These are phyloP conservation scores for Toxostoma redivivum DNA, from an alignment of 2,113 vertebrate genomes.

Conservation along the genomic window DNA sequence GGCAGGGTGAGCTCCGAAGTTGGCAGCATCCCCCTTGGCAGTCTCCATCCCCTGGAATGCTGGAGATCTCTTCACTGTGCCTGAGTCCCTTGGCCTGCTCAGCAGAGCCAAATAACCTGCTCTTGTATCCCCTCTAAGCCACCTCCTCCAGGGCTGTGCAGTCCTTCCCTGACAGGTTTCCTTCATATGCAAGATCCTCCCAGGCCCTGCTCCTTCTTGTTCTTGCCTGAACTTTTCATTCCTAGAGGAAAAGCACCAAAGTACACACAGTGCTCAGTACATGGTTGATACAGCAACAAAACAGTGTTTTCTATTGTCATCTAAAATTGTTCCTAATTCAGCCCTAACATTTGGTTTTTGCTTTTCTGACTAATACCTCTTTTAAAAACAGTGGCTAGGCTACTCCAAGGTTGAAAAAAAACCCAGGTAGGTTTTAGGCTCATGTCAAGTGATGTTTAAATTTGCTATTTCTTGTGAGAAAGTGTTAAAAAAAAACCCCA, in stretches of 20 bases:
- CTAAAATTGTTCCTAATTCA: neutral
- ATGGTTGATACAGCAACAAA: accelerated
- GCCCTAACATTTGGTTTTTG: neutral
- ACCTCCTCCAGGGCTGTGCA: neutral
- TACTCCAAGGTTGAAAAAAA: neutral
- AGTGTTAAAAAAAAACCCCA: neutral
- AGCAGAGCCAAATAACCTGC: neutral
- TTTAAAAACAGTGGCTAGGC: neutral
- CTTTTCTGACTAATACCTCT: neutral
- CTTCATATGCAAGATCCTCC: neutral
- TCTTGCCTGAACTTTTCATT: neutral
- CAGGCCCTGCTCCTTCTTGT: neutral
- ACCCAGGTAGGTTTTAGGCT: neutral
- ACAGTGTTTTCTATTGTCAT: accelerated
- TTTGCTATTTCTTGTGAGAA: neutral
- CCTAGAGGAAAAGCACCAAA: neutral
- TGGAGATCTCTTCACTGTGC: neutral
- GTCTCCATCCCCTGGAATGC: accelerated
- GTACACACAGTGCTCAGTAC: accelerated
- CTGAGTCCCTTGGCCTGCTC: neutral
- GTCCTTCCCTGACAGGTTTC: accelerated
- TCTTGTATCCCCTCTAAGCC: neutral
- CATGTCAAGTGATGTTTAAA: neutral
- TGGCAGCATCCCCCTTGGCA: neutral
- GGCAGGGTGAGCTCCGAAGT: neutral